phyloP scores from a whole-genome alignment of 2,888 invertebrate genomes.

The Sarcophaga variegata region DNA sequence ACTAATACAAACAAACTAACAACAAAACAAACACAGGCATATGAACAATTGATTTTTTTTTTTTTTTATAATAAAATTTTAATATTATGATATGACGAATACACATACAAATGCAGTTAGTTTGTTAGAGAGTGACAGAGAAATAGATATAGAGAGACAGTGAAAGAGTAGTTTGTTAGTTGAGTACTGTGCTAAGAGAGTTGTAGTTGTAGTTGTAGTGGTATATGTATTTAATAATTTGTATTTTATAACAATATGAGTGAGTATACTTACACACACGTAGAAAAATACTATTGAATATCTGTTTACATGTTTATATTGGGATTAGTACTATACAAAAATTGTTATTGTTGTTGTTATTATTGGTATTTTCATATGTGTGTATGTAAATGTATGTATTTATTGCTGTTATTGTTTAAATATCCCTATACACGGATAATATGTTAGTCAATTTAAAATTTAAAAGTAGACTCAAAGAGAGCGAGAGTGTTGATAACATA shows the following conservation, averaged over 20 bases:
- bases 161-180: too few species aligned
- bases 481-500: too few species aligned
- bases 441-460: too few species aligned
- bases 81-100: not conserved
- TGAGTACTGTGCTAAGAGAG: not conserved
- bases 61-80: constrained; percentile 29
- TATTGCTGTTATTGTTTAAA: too few species aligned
- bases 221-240: constrained; percentile 35
- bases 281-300: not conserved
- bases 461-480: too few species aligned
- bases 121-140: not conserved
- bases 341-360: not conserved
- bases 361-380: constrained; percentile 1
- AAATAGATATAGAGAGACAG: too few species aligned
- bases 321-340: too few species aligned
- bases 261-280: not conserved
- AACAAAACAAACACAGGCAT: constrained; percentile 10
- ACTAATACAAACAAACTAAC: not conserved
- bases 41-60: not conserved
- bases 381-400: too few species aligned
- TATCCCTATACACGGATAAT: too few species aligned
- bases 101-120: not conserved
- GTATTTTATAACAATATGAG: constrained; percentile 21
- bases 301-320: not conserved
- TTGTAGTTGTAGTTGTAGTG: constrained; percentile 22